Evolutionary conservation across 2,888 invertebrate genomes (phyloP), one percentile per base, ranked within the genome.

Genomic region (Lepidochitona cinerea): DNA sequence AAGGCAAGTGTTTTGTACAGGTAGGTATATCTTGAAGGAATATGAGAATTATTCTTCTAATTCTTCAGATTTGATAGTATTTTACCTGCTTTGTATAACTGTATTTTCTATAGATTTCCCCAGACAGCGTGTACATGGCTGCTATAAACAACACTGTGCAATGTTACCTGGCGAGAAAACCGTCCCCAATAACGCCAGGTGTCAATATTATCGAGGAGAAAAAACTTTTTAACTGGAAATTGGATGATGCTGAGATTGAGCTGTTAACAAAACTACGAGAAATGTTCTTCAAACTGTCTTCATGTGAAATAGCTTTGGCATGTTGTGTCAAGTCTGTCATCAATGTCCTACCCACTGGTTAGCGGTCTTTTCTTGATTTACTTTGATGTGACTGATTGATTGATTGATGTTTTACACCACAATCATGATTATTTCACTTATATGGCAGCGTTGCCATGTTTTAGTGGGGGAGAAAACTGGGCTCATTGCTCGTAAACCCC

Each of bases 321-420:
- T 85, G 86, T 78, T 83, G 82, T n/a, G 79, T 77, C 69, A 87
- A 84, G 84, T 79, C 85, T 76, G 83, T 87, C 35, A 83, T 76
- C 64, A 18, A 14, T 32, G 82, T 84, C 53, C 74, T 88, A 33
- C 88, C 88, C 14, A 78, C 84, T 73, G 87, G 88, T 87, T 73
- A 49, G 73, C 68, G 36, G 23, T 26, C 14, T 33, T 33, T 18
- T 66, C 14, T 18, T 33, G 9, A 41, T 41, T 41, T 41, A 23
- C n/a, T n/a, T n/a, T n/a, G n/a, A n/a, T n/a, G n/a, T n/a, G n/a
- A n/a, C n/a, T n/a, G n/a, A n/a, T n/a, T n/a, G n/a, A n/a, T n/a
- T n/a, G n/a, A n/a, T n/a, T n/a, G n/a, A n/a, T n/a, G n/a, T n/a
- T n/a, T n/a, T n/a, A n/a, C n/a, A n/a, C n/a, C n/a, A n/a, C n/a